Evolutionary conservation across 2,113 vertebrate species (phyloP).

Genomic region (Jacana jacana): DNA sequence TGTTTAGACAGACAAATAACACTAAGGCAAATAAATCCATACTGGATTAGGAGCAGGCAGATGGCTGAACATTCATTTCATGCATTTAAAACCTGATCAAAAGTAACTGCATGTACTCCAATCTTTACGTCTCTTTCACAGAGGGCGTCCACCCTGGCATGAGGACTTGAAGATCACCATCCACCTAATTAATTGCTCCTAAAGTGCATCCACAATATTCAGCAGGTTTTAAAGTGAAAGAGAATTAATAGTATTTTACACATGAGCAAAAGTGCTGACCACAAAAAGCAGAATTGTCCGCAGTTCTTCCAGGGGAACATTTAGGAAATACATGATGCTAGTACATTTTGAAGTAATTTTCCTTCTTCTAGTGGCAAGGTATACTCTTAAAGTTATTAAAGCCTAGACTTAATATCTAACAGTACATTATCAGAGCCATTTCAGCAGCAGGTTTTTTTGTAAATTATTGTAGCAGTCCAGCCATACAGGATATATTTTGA

Average conservation of each 20-base stretch:
- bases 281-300: not conserved
- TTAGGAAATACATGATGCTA: accelerated
- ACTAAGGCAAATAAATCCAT: not conserved
- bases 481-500: not conserved
- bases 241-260: not conserved
- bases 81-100: not conserved
- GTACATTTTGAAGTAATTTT: not conserved
- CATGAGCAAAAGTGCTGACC: not conserved
- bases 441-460: not conserved
- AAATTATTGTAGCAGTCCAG: not conserved
- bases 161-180: not conserved
- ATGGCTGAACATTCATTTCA: not conserved
- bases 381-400: not conserved
- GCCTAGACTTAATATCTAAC: not conserved
- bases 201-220: not conserved
- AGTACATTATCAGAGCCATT: not conserved
- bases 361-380: not conserved
- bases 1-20: slow-evolving; percentile 38
- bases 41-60: slow-evolving; percentile 7
- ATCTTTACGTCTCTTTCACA: not conserved
- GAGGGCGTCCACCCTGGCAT: not conserved
- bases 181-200: not conserved
- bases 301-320: not conserved
- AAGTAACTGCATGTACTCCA: not conserved
- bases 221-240: not conserved